phyloP scores from a whole-genome alignment of 2,888 invertebrate genomes.

The Ceraclea dissimilis region DNA sequence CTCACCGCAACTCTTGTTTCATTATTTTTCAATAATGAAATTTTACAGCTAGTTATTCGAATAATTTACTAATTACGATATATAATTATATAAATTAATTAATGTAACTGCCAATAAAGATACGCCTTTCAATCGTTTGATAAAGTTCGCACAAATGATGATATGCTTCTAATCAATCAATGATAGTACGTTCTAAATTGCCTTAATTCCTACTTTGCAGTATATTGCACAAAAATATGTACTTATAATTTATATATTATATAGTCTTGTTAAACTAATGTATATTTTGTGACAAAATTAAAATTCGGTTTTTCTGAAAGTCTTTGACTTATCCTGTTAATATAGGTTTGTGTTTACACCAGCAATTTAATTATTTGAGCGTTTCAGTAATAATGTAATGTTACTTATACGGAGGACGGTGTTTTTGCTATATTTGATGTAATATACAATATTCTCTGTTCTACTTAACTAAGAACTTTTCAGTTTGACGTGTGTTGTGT shows the following conservation, averaged over 20 bases:
- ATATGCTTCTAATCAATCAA: too few species aligned
- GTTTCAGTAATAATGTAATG: too few species aligned
- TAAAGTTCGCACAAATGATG: too few species aligned
- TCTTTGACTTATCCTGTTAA: slow-evolving; percentile 17
- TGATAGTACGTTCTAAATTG: too few species aligned
- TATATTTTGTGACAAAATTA: slow-evolving; percentile 5
- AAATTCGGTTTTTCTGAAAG: slow-evolving; percentile 19
- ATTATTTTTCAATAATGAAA: slow-evolving; percentile 24
- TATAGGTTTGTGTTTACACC: too few species aligned
- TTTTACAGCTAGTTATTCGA: neutral
- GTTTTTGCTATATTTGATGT: neutral
- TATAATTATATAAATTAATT: neutral
- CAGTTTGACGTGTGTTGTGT: neutral
- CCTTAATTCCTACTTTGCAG: neutral
- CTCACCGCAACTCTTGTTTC: slow-evolving; percentile 27
- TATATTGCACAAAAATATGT: slow-evolving; percentile 25
- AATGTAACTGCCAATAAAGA: too few species aligned
- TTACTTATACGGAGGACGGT: neutral
- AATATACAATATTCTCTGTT: too few species aligned
- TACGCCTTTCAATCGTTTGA: too few species aligned
- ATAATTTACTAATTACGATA: neutral
- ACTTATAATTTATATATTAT: slow-evolving; percentile 6
- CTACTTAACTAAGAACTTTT: neutral
- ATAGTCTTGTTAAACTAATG: slow-evolving; percentile 5
- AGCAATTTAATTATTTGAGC: too few species aligned